Conservation (phyloP, 2,888 invertebrate species). For the Phyllotreta striolata region DNA sequence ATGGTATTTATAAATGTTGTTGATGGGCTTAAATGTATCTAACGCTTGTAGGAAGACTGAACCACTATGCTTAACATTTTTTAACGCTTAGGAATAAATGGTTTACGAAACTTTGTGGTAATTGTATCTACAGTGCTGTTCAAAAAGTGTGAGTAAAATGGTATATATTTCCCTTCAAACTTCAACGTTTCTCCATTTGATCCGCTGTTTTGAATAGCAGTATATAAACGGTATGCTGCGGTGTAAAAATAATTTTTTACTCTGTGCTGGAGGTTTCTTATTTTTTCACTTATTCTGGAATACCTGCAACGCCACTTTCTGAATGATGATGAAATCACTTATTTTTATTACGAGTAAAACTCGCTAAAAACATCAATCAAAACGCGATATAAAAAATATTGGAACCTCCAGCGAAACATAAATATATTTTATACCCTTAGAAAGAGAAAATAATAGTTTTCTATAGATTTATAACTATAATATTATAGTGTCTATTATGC, state of each 20-base stretch:
- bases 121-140: conserved; percentile 9
- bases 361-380: no score
- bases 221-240: conserved; percentile 35
- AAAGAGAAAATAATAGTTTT: conserved; percentile 60
- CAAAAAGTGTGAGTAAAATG: no score
- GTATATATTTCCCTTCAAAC: no score
- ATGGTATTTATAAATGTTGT: conserved; percentile 20
- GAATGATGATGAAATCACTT: no score
- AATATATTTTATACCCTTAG: conserved; percentile 62
- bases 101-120: conserved; percentile 25
- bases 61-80: conserved; percentile 26
- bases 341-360: no score
- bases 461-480: conserved; percentile 61
- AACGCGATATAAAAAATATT: conserved; percentile 29
- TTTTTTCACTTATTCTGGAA: conserved; percentile 21
- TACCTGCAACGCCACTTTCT: neutral
- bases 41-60: conserved; percentile 31
- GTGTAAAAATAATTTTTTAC: conserved; percentile 45
- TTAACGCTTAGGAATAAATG: conserved; percentile 21
- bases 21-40: conserved; percentile 20
- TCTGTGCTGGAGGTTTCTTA: conserved; percentile 48
- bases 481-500: conserved; percentile 55
- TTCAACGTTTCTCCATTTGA: no score
- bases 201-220: no score
- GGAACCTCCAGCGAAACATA: conserved; percentile 55